Percentiles rank a stretch among this genome's conserved stretches.
Evolutionary conservation across 2,113 vertebrate species (phyloP).

Genomic region (Elanus axillaris): DNA sequence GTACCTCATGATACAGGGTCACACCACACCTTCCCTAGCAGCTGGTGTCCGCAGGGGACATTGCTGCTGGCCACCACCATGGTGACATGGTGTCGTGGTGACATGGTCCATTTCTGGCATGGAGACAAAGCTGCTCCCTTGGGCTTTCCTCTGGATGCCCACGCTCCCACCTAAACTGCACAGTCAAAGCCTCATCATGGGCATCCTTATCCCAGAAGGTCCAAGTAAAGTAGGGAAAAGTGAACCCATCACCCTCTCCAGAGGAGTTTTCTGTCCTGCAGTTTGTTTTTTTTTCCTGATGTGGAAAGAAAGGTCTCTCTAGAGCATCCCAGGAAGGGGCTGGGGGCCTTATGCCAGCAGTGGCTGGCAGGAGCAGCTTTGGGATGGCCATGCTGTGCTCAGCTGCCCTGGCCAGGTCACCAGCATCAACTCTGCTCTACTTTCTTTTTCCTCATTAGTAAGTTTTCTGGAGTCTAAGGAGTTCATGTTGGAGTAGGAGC

Average conservation of each 20-base stretch:
- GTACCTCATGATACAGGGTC: not conserved
- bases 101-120: not conserved
- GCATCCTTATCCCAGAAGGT: not conserved
- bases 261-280: not conserved
- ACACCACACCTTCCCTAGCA: not conserved
- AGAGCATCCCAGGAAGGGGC: not conserved
- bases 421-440: not conserved
- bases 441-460: not conserved
- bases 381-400: rapidly evolving
- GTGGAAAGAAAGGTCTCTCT: not conserved
- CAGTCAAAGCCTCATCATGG: rapidly evolving
- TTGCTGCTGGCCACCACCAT: not conserved
- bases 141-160: not conserved
- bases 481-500: not conserved
- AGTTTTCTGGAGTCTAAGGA: not conserved
- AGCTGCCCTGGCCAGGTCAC: not conserved
- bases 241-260: not conserved
- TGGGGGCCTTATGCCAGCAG: not conserved
- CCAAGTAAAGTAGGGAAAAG: not conserved
- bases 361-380: rapidly evolving
- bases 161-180: not conserved
- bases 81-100: not conserved
- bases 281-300: not conserved
- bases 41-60: rapidly evolving
- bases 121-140: not conserved